Percentiles rank a stretch among this genome's conserved stretches.
Evolutionary conservation across 2,113 vertebrate species (phyloP).

Genomic region (Pungitius pungitius): DNA sequence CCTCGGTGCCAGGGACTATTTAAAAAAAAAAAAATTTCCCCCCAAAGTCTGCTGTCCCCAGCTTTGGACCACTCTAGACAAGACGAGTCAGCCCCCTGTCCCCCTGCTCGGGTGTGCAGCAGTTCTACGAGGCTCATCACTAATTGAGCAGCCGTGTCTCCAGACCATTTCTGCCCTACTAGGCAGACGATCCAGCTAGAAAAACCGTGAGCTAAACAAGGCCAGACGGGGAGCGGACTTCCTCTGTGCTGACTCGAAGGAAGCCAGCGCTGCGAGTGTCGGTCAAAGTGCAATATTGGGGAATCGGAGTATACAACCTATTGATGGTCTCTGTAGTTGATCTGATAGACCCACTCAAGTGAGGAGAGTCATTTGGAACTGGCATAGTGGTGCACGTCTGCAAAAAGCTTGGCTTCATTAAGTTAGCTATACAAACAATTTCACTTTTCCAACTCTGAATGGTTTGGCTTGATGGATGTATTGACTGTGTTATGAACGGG

Average conservation of each 20-base stretch:
- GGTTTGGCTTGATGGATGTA: neutral
- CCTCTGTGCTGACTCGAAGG: conserved; percentile 38
- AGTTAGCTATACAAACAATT: neutral
- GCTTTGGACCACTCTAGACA: neutral
- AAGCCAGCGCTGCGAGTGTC: conserved; percentile 14
- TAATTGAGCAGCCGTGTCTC: conserved; percentile 45
- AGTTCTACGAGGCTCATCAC: conserved; percentile 40
- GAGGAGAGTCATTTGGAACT: conserved; percentile 5
- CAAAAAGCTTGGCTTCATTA: neutral
- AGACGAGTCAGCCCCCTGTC: conserved; percentile 37
- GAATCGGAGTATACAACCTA: conserved; percentile 33
- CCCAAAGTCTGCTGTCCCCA: conserved; percentile 11
- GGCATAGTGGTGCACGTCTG: neutral
- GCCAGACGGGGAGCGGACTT: conserved; percentile 10
- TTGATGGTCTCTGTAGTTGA: conserved; percentile 40
- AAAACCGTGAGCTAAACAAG: conserved; percentile 38
- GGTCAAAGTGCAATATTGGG: conserved; percentile 24
- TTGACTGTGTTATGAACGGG: neutral
- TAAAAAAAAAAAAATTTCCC: neutral
- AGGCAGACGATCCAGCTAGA: conserved; percentile 19
- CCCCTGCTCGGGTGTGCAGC: conserved; percentile 48
- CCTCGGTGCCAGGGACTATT: neutral
- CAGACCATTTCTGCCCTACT: conserved; percentile 7
- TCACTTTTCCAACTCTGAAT: neutral
- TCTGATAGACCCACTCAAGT: conserved; percentile 36